phyloP scores from a whole-genome alignment of 2,113 vertebrate species.

The Ramphastos sulfuratus region DNA sequence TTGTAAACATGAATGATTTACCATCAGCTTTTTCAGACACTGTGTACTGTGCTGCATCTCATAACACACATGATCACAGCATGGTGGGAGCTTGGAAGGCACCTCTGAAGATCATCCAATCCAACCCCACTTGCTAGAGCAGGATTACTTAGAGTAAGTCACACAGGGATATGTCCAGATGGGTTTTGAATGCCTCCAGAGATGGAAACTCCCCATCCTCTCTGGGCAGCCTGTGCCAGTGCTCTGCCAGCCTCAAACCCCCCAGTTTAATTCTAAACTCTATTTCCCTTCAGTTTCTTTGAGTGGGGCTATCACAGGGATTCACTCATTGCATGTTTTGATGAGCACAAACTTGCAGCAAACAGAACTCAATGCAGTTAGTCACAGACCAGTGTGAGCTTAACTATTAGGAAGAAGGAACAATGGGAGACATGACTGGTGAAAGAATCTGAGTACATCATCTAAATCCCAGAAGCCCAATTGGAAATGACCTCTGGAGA shows the following conservation, averaged over 20 bases:
- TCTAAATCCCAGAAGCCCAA: neutral
- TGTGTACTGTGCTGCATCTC: neutral
- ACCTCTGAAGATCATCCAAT: too few species aligned
- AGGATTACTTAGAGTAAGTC: too few species aligned
- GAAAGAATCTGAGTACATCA: neutral
- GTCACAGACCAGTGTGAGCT: neutral
- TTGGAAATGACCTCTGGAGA: too few species aligned
- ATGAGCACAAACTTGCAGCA: neutral
- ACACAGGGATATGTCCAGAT: too few species aligned
- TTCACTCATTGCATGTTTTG: neutral
- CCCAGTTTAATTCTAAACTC: neutral
- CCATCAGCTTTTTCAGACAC: neutral
- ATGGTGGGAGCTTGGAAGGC: too few species aligned
- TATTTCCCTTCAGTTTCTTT: neutral
- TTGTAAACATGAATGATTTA: neutral
- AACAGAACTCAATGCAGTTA: neutral
- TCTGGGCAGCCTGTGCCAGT: too few species aligned
- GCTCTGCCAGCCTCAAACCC: too few species aligned
- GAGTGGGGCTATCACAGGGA: neutral
- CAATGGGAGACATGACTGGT: neutral
- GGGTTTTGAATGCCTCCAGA: too few species aligned
- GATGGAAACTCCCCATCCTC: too few species aligned
- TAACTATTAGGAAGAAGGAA: neutral
- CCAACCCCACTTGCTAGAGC: too few species aligned
- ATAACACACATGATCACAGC: accelerated